Base-by-base conservation (phyloP, 1,140 invertebrate species). In the Ctenoplectra terminalis region DNA sequence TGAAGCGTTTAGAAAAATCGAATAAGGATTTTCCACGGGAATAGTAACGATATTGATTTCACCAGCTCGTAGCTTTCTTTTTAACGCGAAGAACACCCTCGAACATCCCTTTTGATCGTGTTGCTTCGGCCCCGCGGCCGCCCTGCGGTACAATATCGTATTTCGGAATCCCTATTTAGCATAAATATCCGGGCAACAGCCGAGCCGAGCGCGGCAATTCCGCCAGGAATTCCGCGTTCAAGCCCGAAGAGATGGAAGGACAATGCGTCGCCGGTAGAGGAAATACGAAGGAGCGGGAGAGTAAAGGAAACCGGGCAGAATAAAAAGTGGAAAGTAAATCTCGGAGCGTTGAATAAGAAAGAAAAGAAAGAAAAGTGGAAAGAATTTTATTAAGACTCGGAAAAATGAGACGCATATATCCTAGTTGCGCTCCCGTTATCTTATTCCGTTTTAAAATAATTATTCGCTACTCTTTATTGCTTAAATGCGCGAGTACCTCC, bases 101-200 rank as follows among this genome's bases (percentile, higher is more conserved):
- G 46, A 64, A 37, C 52, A 60, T 74, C 54, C 31, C 23, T 79
- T 63, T 58, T 43, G 40, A 48, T 50, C 70, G 50, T 56, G 58
- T 48, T 37, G 48, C 13, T 66, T 23, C 64, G 13, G 31, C 46
- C 46, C 26, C 15, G 46, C 29, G 52, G 15, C 37, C 23, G n/a
- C 15, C 66, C 17, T 23, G 11, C 20, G 31, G 6, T 58, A n/a
- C 75, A 85, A 91, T 92, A 90, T 90, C 90, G 86, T 91, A 92
- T 91, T 92, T 91, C 89, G 89, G 91, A 92, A 92, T 92, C 86
- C 86, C 88, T 91, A 87, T 92, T 92, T 92, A 92, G 89, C 90
- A 92, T 92, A 92, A 92, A 92, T 92, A 90, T 91, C 79, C 84
- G 84, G 46, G 78, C 81, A 83, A 86, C 83, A 76, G 74, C 66